Base-by-base conservation (phyloP, 2,888 invertebrate species). In the Polylopha cassiicola region DNA sequence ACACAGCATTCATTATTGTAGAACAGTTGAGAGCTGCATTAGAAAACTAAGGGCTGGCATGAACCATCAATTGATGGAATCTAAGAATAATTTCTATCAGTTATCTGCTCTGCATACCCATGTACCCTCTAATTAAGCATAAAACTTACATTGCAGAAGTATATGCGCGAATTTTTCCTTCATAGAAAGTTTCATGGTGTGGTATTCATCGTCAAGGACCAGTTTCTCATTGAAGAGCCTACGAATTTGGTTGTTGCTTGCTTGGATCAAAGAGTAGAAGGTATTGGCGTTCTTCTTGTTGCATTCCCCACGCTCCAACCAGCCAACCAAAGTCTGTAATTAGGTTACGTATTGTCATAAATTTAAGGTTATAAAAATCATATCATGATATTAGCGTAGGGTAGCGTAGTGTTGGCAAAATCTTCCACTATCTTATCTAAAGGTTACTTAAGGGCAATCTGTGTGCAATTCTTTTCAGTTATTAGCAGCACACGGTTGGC, bases 251-350 rank as follows among this genome's bases (percentile, higher is more conserved):
- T 95, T 94, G 81, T 97, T 96, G 10, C 93, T 93, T 7, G 94
- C 93, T 80, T 97, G 97, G 39, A 98, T 93, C 90, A 98, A 92
- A 0, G 95, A 93, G 75, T 97, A 98, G 80, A 98, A 98, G 0
- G 89, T 89, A 62, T 94, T 95, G 0, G 95, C 90, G 67, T 95
- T 96, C 37, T 92, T 89, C 70, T 97, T 96, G 55, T 88, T 94
- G 66, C 97, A 97, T 65, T 97, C 97, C 0, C 97, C 97, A 3
- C 95, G 90, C 64, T 97, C 97, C 49, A 98, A 69, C 98, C 98
- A 98, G 0, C 92, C 91, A 2, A 92, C 90, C 2, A 98, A 89
- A 4, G 94, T 91, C 87, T 92, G 70, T 10, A 65, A 60, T 39
- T 1, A n/a, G 21, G 15, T 28, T 14, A 10, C 27, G 7, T 26